These are phyloP conservation scores for Phenganax stokvisi DNA, from an alignment of 92 coral and sea anemone genomes.

Conservation along the genomic window DNA sequence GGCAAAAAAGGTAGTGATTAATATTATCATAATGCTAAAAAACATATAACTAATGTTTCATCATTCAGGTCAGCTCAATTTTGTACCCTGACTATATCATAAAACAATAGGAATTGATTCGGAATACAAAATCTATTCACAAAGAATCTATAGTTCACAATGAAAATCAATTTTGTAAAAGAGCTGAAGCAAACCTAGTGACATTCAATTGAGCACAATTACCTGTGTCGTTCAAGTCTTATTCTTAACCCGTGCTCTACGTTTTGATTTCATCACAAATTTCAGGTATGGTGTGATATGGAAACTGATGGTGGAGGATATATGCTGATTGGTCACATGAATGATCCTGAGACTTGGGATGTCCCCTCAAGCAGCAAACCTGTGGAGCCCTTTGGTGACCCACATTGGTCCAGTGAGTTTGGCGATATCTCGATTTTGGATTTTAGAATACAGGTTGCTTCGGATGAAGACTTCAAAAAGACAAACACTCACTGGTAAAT, in stretches of 20 bases:
- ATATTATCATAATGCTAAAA: background rate
- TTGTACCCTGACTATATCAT: background rate
- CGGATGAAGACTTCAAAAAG: background rate
- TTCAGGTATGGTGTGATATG: conserved; percentile 27
- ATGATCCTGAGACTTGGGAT: conserved; percentile 17
- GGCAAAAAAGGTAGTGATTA: background rate
- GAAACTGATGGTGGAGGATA: conserved; percentile 33
- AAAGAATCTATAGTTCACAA: too few species aligned
- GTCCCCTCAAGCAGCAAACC: conserved; percentile 2
- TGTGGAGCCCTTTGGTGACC: conserved; percentile 2
- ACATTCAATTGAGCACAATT: too few species aligned
- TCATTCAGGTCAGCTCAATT: background rate
- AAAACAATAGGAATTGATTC: too few species aligned
- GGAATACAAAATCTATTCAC: too few species aligned
- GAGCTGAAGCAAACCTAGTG: too few species aligned
- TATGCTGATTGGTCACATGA: conserved; percentile 25
- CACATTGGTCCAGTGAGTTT: conserved; percentile 30
- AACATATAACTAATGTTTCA: background rate
- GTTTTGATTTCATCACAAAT: too few species aligned
- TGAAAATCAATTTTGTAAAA: too few species aligned
- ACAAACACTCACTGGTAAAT: conserved; percentile 6
- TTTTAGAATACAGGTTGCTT: conserved; percentile 7
- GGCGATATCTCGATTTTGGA: conserved; percentile 16
- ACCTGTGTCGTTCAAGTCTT: too few species aligned
- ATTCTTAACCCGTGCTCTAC: too few species aligned